These are phyloP conservation scores for Plebejus anna DNA, from an alignment of 2,888 invertebrate genomes.

Conservation along the genomic window DNA sequence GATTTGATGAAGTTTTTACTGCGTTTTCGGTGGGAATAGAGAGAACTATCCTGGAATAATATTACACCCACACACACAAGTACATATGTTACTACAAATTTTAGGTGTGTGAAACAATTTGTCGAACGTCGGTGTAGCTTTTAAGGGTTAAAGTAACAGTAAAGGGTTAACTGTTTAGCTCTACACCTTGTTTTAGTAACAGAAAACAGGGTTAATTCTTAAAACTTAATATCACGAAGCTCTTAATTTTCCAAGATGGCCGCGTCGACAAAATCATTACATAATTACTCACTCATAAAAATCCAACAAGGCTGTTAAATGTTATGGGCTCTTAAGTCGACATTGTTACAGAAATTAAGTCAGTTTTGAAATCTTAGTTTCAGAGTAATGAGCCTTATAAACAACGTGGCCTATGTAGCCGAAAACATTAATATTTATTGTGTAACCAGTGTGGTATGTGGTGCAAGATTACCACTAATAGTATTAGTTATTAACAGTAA, in stretches of 20 bases:
- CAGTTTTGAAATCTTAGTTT: neutral
- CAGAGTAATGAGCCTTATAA: neutral
- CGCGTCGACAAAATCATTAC: neutral
- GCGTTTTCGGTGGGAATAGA: no score
- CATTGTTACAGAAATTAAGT: conserved; percentile 5
- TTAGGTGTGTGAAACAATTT: no score
- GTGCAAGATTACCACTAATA: neutral
- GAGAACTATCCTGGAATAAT: no score
- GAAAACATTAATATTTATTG: conserved; percentile 10
- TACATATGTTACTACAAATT: no score
- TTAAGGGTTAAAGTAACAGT: no score
- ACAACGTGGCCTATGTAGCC: neutral
- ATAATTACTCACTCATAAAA: neutral
- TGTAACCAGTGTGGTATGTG: neutral
- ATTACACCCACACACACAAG: no score
- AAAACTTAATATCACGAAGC: neutral
- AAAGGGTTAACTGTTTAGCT: no score
- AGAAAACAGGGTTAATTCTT: no score
- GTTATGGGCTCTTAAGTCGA: conserved; percentile 5
- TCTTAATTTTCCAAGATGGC: conserved; percentile 1
- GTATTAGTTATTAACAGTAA: no score
- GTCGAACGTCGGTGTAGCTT: no score
- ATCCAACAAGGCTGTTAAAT: neutral
- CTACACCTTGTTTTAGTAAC: no score
- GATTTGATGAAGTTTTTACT: no score